Conservation (phyloP, 1,140 invertebrate genomes). For the Ceratina calcarata region DNA sequence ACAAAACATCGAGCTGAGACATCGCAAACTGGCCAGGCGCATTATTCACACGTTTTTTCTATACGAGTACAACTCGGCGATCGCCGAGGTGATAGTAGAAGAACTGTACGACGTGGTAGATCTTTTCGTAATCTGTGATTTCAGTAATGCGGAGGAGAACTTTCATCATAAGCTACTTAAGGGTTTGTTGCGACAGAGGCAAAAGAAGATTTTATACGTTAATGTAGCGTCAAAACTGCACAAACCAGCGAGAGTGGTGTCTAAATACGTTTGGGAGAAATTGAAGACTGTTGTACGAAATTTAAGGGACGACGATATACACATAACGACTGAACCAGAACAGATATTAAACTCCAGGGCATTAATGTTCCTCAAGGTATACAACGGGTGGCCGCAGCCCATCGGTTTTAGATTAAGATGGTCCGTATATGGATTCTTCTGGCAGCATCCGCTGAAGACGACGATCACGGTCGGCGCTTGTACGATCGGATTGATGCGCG, state of each 20-base stretch:
- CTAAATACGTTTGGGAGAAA: constrained; percentile 78
- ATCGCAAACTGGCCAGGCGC: constrained; percentile 77
- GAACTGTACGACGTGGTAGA: constrained; percentile 84
- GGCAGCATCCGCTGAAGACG: constrained; percentile 84
- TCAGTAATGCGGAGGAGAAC: constrained; percentile 78
- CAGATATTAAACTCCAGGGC: constrained; percentile 83
- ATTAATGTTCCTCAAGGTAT: constrained; percentile 84
- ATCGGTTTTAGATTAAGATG: constrained; percentile 84
- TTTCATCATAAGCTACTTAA: constrained; percentile 74
- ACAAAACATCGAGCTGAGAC: constrained; percentile 78
- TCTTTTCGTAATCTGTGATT: constrained; percentile 84
- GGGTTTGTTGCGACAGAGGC: constrained; percentile 71
- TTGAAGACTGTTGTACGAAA: constrained; percentile 77
- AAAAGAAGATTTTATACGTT: constrained; percentile 83
- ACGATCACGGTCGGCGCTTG: constrained; percentile 79
- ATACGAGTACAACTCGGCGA: constrained; percentile 81
- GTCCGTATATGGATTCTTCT: constrained; percentile 86
- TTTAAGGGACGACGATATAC: constrained; percentile 83
- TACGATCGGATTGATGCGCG: constrained; percentile 77
- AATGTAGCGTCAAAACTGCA: constrained; percentile 70
- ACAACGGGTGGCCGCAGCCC: constrained; percentile 84
- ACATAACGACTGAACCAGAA: constrained; percentile 82
- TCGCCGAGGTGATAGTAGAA: constrained; percentile 83
- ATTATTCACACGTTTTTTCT: constrained; percentile 83
- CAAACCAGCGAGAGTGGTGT: constrained; percentile 64